phyloP scores from a whole-genome alignment of 2,888 invertebrate species.

The Cryptops parisi region DNA sequence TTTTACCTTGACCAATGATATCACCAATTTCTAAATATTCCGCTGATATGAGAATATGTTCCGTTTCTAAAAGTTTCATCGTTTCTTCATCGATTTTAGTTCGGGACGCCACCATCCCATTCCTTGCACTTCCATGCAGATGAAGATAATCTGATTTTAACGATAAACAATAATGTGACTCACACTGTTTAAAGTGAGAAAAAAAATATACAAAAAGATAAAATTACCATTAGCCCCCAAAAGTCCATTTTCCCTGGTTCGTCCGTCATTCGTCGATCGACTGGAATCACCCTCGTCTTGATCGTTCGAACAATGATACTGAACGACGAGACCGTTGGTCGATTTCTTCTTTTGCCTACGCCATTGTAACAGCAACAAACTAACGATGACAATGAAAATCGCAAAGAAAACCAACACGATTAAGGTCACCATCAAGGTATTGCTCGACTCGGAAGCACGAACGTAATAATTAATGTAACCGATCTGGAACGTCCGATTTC shows the following conservation, averaged over 20 bases:
- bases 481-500: slow-evolving; percentile 2
- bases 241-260: not conserved
- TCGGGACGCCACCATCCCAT: not conserved
- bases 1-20: slow-evolving; percentile 31
- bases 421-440: not conserved
- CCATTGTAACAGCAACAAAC: not conserved
- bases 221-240: not conserved
- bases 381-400: not conserved
- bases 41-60: slow-evolving; percentile 29
- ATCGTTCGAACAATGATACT: not conserved
- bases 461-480: not conserved
- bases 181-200: not conserved
- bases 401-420: not conserved
- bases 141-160: slow-evolving; percentile 17
- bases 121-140: slow-evolving; percentile 10
- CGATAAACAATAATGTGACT: no score
- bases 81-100: slow-evolving; percentile 21
- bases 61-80: slow-evolving; percentile 24
- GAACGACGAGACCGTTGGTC: not conserved
- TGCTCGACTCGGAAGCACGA: no score
- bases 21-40: slow-evolving; percentile 29
- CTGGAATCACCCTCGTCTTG: not conserved
- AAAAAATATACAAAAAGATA: not conserved
- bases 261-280: not conserved
- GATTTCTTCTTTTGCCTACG: not conserved